Conservation (phyloP, 2,888 invertebrate genomes). For the Brachyopa scutellaris region DNA sequence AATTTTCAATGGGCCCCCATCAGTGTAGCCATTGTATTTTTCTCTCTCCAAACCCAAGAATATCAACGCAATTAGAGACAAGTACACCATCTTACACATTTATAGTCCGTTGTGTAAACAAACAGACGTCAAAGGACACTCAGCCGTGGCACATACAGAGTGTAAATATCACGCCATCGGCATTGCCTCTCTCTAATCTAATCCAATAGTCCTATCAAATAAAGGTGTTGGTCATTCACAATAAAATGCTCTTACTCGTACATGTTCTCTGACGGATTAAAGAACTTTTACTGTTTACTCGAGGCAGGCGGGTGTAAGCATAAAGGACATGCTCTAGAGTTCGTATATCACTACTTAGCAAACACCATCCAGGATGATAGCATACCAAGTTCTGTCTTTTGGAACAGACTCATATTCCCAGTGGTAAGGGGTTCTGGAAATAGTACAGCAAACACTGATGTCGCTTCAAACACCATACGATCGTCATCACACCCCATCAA, state of each 20-base stretch:
- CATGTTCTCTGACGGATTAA: conserved; percentile 37
- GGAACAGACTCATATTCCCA: conserved; percentile 33
- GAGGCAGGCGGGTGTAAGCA: neutral
- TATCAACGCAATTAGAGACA: conserved; percentile 14
- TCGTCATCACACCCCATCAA: conserved; percentile 41
- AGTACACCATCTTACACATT: conserved; percentile 2
- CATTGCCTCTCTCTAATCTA: neutral
- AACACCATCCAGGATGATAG: conserved; percentile 33
- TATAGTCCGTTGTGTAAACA: neutral
- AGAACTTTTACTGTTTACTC: neutral
- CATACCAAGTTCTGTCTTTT: conserved; percentile 5
- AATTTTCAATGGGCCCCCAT: neutral
- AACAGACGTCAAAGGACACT: conserved; percentile 24
- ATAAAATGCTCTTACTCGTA: too few species aligned
- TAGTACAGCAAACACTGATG: conserved; percentile 42
- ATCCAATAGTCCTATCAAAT: neutral
- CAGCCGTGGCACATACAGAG: neutral
- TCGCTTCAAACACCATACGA: neutral
- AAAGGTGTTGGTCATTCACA: conserved; percentile 32
- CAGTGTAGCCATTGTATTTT: neutral
- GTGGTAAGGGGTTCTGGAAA: too few species aligned
- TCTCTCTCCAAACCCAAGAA: neutral
- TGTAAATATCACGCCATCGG: neutral
- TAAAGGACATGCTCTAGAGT: neutral
- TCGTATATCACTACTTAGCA: conserved; percentile 20